A percentile compares a stretch with the other conserved stretches of the same genome.
These are phyloP conservation scores for Corythornis cristatus DNA, from an alignment of 2,113 vertebrate species.

Conservation along the genomic window DNA sequence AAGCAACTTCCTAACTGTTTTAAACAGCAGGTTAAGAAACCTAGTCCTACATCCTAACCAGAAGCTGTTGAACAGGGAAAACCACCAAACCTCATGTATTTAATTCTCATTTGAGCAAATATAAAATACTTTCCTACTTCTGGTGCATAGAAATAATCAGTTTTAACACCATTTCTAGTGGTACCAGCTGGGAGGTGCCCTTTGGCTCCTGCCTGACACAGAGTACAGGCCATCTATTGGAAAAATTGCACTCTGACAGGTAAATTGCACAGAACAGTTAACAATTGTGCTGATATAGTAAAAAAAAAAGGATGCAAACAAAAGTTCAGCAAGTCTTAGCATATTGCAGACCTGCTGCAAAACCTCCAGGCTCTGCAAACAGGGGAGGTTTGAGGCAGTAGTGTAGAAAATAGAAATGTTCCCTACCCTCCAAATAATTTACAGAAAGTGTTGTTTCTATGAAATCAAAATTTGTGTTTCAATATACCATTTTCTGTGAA, in stretches of 20 bases:
- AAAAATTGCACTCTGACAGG: not conserved
- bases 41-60: too few species aligned
- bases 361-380: not conserved
- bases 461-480: not conserved
- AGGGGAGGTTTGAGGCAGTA: not conserved
- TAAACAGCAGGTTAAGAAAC: not conserved
- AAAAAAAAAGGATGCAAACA: not conserved
- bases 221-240: not conserved
- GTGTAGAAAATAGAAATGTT: not conserved
- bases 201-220: not conserved
- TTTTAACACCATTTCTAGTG: not conserved
- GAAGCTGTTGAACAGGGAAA: not conserved
- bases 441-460: not conserved
- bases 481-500: not conserved
- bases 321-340: not conserved
- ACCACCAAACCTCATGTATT: fast-evolving
- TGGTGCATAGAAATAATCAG: not conserved
- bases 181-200: fast-evolving
- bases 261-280: not conserved
- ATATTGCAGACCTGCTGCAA: not conserved
- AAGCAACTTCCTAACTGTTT: not conserved
- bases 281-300: not conserved
- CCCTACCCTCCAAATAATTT: not conserved
- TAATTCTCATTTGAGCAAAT: not conserved
- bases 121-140: not conserved